A percentile compares a stretch with the other conserved stretches of the same genome.
Evolutionary conservation across 2,888 invertebrate genomes (phyloP).

Genomic region (Spisula solida): DNA sequence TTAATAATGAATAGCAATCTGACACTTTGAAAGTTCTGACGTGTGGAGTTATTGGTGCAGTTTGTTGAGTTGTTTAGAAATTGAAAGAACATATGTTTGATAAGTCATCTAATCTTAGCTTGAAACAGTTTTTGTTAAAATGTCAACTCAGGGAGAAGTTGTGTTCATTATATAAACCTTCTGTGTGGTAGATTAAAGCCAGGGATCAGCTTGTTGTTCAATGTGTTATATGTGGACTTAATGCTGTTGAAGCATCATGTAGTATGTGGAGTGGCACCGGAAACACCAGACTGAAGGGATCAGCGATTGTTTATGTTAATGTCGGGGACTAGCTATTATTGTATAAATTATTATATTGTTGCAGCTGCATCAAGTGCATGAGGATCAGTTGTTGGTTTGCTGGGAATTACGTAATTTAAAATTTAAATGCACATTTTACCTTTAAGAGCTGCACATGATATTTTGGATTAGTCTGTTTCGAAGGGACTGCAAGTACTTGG

Average conservation of each 20-base stretch:
- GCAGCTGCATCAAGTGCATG: neutral
- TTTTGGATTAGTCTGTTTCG: too few species aligned
- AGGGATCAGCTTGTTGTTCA: neutral
- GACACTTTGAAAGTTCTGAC: neutral
- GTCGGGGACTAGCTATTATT: neutral
- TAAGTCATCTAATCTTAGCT: conserved; percentile 13
- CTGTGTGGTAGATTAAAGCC: neutral
- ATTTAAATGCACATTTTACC: too few species aligned
- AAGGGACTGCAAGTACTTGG: too few species aligned
- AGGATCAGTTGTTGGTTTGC: neutral
- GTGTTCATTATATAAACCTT: neutral
- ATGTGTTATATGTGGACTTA: neutral
- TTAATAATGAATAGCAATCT: neutral
- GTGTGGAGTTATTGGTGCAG: conserved; percentile 8
- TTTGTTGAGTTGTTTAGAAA: neutral
- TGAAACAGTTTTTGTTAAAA: neutral
- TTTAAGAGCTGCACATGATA: too few species aligned
- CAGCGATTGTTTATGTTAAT: neutral
- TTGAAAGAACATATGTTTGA: conserved; percentile 9
- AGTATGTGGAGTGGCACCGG: neutral
- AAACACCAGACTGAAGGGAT: neutral
- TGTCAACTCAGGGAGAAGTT: conserved; percentile 12
- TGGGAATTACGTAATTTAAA: neutral
- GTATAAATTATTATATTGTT: neutral
- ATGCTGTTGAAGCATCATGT: neutral